Evolutionary conservation across 1,140 invertebrate genomes (phyloP).

Genomic region (Trichoplusia ni): DNA sequence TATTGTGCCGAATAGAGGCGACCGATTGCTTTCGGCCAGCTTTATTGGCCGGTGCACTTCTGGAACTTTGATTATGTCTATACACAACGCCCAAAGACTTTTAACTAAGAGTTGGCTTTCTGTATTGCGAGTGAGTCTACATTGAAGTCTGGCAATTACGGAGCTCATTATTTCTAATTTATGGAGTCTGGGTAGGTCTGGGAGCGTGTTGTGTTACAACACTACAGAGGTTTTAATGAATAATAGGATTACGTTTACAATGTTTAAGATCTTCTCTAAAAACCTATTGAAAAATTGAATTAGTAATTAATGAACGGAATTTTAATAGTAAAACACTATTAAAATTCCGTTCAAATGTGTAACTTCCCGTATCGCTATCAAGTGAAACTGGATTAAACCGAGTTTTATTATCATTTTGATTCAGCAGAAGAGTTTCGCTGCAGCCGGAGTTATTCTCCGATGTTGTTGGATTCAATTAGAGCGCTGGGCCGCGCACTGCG

Average conservation of each 20-base stretch:
- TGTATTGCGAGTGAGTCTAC: not conserved
- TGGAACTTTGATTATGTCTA: constrained; percentile 36
- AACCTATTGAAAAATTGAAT: no score
- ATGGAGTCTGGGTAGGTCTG: no score
- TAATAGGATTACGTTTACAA: no score
- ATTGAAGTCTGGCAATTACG: not conserved
- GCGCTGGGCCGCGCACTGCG: constrained; percentile 50
- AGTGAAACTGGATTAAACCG: constrained; percentile 5
- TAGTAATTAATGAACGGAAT: no score
- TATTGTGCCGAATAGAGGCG: constrained; percentile 61
- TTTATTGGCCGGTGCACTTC: constrained; percentile 66
- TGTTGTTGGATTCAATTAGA: constrained; percentile 72
- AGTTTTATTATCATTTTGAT: constrained; percentile 37
- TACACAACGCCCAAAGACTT: not conserved
- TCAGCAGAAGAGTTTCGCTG: constrained; percentile 60
- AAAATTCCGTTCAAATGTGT: not conserved
- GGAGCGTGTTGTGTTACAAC: no score
- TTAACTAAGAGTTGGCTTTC: constrained; percentile 1
- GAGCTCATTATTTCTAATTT: not conserved
- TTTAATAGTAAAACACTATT: no score
- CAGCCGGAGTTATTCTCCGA: constrained; percentile 60
- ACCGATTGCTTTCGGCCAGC: constrained; percentile 65
- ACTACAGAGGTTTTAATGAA: no score
- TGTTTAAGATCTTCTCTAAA: no score
- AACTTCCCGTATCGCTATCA: not conserved